Conservation (phyloP, 92 coral and sea anemone species). For the Isaurus tuberculatus region DNA sequence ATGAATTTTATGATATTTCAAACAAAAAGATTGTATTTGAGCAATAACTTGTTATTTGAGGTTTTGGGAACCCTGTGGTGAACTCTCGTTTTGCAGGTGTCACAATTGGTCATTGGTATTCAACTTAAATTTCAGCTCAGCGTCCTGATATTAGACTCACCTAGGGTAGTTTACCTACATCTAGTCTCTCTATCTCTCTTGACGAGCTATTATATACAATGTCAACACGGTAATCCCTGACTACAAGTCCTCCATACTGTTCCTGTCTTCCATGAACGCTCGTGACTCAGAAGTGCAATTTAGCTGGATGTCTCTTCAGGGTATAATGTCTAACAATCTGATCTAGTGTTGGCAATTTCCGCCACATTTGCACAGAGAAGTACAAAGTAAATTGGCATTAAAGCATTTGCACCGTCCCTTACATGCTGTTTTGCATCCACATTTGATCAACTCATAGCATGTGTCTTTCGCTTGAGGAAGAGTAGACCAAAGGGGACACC, state of each 20-base stretch:
- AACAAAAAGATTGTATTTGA: background rate
- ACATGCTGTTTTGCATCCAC: background rate
- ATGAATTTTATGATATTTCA: slow-evolving; percentile 32
- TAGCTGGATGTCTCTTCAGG: no score
- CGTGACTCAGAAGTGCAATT: no score
- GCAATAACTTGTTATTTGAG: background rate
- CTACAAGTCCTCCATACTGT: no score
- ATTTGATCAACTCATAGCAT: background rate
- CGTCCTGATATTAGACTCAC: background rate
- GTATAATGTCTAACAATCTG: slow-evolving; percentile 4
- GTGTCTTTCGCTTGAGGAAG: no score
- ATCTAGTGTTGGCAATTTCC: slow-evolving; percentile 52
- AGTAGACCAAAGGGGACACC: slow-evolving; percentile 72
- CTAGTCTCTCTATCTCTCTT: no score
- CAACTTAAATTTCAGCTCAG: background rate
- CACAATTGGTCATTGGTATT: background rate
- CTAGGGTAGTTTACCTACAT: no score
- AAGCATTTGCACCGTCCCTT: background rate
- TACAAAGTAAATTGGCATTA: slow-evolving; percentile 64
- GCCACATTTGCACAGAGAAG: slow-evolving; percentile 75
- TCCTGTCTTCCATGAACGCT: no score
- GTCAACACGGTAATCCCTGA: no score
- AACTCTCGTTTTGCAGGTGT: no score
- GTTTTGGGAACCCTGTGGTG: background rate
- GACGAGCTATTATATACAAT: no score